Evolutionary conservation across 2,888 invertebrate species (phyloP), one percentile per base, ranked within the genome.

Genomic region (Troides helena): DNA sequence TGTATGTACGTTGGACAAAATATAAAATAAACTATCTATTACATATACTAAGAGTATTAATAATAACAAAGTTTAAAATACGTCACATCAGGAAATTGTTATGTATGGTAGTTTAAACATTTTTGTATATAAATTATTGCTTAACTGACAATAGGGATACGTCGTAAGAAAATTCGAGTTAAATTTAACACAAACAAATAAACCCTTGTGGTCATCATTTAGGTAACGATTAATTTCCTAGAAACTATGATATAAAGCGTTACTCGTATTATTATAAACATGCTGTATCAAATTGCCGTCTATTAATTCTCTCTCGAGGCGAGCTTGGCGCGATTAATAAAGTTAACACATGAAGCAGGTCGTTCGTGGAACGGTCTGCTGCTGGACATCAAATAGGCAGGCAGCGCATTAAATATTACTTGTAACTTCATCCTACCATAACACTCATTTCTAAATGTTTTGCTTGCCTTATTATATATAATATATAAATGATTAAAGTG

Each of bases 331-430:
- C 53, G 23, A 65, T 70, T 66, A 70, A 66, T 62, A 66, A 50
- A 61, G 65, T 62, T 56, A 6, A 50, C 43, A n/a, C 59, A 53
- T 67, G 43, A 21, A 67, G 62, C 56, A 58, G 58, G 30, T 50
- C 30, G 14, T 70, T 67, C 70, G 63, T 17, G 14, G 50, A 63
- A 66, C 46, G 39, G 57, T 18, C 56, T 53, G 17, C 53, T 46
- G 25, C 67, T 67, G 61, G 67, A 64, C 64, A 67, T 67, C 30
- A 61, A 56, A 62, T 65, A 62, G n/a, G 30, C 81, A 62, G 21
- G 30, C 81, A 76, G 76, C 72, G 74, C 78, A 76, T 81, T 83
- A 85, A 86, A 87, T 89, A 88, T 86, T 88, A 84, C 79, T 78
- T 30, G 81, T 82, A 88, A 85, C 87, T 82, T 88, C 89, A 88